Evolutionary conservation across 2,797 vertebrate genomes (phyloP), one percentile per base, ranked within the genome.

Genomic region (Ara ararauna): DNA sequence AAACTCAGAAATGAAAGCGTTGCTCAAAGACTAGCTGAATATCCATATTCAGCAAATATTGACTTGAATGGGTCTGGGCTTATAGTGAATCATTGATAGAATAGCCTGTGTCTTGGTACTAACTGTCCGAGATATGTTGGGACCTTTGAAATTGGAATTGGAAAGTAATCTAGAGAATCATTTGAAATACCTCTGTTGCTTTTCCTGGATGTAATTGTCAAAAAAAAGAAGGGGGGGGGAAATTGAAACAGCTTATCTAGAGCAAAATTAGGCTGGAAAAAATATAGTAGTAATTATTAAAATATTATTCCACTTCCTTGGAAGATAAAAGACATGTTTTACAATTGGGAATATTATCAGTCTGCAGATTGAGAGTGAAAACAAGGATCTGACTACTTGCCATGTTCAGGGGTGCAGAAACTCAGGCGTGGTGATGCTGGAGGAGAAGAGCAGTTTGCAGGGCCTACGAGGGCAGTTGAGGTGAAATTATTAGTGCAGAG

Each of bases 341-440:
- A 10, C 62, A 47, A 32, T 3, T 64, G 7, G 7, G 30, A 70
- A 6, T 47, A 24, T 24, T 30, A 21, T 23, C 70, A 58, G 26
- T 81, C 74, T 86, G n/a, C 23, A 51, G n/a, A 40, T 3, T 42
- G 42, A 72, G 44, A 45, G 13, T 32, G 22, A 75, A 79, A 79
- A 65, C 13, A 29, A 13, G 7, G 29, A 42, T 60, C 16, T 44
- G 24, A 51, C 38, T 13, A 6, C 44, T 71, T 70, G 32, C 27
- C 1, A 0, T 0, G 0, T 27, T 13, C 53, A 62, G 24, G 30
- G 42, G 56, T 47, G 24, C 36, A 34, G 27, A 54, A 87, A 60
- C n/a, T 60, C 3, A 1, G 5, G 53, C 0, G 0, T 47, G 26
- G 40, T 58, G 23, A 38, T 68, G 30, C 58, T 67, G 38, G 42